phyloP scores from a whole-genome alignment of 2,797 vertebrate species.

The Cossypha dichroa region DNA sequence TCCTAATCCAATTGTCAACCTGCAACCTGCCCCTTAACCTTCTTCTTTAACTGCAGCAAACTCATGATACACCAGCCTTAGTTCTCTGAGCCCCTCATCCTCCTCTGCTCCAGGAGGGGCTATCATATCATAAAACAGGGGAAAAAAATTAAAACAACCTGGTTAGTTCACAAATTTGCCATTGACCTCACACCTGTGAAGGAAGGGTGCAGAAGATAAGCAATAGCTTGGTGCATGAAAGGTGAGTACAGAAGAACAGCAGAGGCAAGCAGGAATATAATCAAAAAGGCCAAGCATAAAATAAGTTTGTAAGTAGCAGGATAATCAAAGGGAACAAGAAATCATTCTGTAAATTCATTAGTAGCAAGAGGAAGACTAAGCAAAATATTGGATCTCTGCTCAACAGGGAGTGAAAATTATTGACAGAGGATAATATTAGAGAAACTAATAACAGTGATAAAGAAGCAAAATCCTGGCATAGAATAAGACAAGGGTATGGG shows the following conservation, averaged over 20 bases:
- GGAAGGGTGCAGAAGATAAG: not conserved
- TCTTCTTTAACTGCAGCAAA: not conserved
- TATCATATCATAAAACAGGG: not conserved
- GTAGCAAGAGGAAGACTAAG: slow-evolving; percentile 11
- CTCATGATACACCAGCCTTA: not conserved
- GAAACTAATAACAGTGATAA: slow-evolving; percentile 23
- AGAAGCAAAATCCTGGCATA: not conserved
- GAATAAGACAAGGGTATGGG: not conserved
- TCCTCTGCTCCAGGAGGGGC: not conserved
- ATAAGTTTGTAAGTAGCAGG: not conserved
- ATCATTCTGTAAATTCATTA: slow-evolving; percentile 42
- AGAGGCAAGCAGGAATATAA: not conserved
- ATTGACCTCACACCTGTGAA: not conserved
- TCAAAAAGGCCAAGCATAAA: not conserved
- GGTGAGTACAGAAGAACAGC: not conserved
- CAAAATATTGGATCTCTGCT: slow-evolving; percentile 20
- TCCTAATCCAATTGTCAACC: not conserved
- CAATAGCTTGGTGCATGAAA: not conserved
- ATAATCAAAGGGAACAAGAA: slow-evolving; percentile 38
- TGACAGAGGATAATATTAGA: not conserved
- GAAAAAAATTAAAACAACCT: not conserved
- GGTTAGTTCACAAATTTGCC: not conserved
- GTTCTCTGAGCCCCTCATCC: not conserved
- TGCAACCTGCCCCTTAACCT: not conserved
- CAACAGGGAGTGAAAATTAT: slow-evolving; percentile 5